Evolutionary conservation across 2,888 invertebrate species (phyloP).

Genomic region (Embidobia sp.): DNA sequence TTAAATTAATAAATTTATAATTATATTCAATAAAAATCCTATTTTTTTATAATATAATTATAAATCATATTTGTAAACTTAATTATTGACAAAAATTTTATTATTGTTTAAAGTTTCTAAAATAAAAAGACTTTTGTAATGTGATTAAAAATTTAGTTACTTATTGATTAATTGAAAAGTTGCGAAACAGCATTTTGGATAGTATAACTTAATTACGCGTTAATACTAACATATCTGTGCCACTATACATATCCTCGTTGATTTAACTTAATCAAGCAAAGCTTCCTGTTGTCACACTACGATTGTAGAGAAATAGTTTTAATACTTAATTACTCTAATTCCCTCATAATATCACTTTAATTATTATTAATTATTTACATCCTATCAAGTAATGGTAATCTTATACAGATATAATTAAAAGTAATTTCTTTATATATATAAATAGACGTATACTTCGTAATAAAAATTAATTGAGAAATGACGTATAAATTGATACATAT

Average conservation of each 20-base stretch:
- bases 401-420: no score
- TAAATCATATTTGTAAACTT: no score
- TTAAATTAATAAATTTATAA: no score
- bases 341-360: conserved; percentile 5
- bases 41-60: no score
- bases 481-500: no score
- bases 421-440: no score
- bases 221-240: neutral
- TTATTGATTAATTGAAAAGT: neutral
- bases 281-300: conserved; percentile 26
- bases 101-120: neutral
- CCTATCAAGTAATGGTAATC: no score
- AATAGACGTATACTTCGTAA: no score
- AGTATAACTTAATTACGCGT: neutral
- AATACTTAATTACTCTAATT: conserved; percentile 28
- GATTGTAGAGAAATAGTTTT: conserved; percentile 5
- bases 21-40: no score
- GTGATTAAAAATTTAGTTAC: neutral
- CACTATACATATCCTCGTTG: conserved; percentile 5
- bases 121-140: neutral
- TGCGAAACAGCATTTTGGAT: neutral
- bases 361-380: neutral
- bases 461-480: no score
- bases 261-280: conserved; percentile 20
- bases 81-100: no score